Base-by-base conservation (phyloP, 92 coral and sea anemone genomes). In the Palythoa caribaeorum region DNA sequence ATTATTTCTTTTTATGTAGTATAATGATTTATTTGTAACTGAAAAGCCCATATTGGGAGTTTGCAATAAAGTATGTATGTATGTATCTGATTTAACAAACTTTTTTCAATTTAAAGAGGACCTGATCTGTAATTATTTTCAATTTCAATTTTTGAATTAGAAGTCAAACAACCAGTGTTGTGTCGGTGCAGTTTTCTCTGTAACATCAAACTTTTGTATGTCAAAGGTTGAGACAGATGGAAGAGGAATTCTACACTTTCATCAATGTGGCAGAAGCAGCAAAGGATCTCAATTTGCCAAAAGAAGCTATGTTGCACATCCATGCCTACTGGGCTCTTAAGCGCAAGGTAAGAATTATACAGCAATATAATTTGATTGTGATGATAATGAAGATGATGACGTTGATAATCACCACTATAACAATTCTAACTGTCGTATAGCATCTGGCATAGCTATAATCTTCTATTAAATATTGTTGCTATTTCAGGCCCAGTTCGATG, bases 271-370 rank as follows among this genome's bases (percentile, higher is more conserved):
- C 88, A 3, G 99, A 94, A 74, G 92, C 92, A 35, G 94, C 98
- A 21, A 95, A 91, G 68, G 98, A 95, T 72, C 90, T 97, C 44
- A 90, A 88, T 60, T 72, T 95, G 38, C 95, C 94, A 40, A 93
- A 86, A 83, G 99, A 97, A 83, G 90, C 96, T 16, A 93, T 94
- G 19, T 66, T 88, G 1, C 93, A 91, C 70, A 94, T 97, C 48
- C 96, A 95, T 87, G 91, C 95, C 84, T 97, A 66, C 80, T 97
- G 99, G 99, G 93, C 97, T 12, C 98, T 97, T 13, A 97, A 97
- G 88, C 93, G 99, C 89, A 97, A 97, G 97, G 99, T 96, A 73
- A 81, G 62, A 6, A 8, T 15, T 20, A 14, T 66, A 20, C 7
- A 13, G 2, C 20, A 14, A 76, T 19, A 13, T 52, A 9, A 13